These are phyloP conservation scores for Oceanites oceanicus DNA, from an alignment of 2,113 vertebrate species.

Conservation along the genomic window DNA sequence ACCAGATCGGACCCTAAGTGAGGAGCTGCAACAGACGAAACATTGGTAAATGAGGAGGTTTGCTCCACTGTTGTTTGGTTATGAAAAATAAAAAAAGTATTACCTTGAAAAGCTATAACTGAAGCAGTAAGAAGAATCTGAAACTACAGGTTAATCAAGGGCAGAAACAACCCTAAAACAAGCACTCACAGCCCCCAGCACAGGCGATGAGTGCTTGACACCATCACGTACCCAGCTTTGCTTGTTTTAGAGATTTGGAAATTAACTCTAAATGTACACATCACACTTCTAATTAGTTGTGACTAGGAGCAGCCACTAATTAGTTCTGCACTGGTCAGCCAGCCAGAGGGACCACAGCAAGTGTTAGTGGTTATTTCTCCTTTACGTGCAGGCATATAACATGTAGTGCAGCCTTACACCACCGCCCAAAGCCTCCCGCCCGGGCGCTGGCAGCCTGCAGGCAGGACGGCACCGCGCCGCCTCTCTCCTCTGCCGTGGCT, in stretches of 20 bases:
- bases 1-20: background rate
- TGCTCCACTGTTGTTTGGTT: background rate
- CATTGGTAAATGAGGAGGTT: fast-evolving
- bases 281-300: background rate
- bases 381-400: background rate
- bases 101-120: background rate
- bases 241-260: fast-evolving
- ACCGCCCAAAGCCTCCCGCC: background rate
- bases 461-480: background rate
- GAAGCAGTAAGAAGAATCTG: background rate
- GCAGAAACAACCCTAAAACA: background rate
- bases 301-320: background rate
- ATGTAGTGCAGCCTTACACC: fast-evolving
- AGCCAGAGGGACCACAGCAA: background rate
- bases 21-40: background rate
- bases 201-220: background rate
- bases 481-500: background rate
- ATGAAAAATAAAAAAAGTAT: background rate
- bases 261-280: background rate
- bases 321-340: background rate
- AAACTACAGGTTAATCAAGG: background rate
- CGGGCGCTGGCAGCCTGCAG: background rate
- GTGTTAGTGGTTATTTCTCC: background rate
- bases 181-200: background rate
- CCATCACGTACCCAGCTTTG: fast-evolving